A percentile compares a stretch with the other conserved stretches of the same genome.
phyloP scores from a whole-genome alignment of 2,113 vertebrate genomes.

The Ageneiosus marmoratus region DNA sequence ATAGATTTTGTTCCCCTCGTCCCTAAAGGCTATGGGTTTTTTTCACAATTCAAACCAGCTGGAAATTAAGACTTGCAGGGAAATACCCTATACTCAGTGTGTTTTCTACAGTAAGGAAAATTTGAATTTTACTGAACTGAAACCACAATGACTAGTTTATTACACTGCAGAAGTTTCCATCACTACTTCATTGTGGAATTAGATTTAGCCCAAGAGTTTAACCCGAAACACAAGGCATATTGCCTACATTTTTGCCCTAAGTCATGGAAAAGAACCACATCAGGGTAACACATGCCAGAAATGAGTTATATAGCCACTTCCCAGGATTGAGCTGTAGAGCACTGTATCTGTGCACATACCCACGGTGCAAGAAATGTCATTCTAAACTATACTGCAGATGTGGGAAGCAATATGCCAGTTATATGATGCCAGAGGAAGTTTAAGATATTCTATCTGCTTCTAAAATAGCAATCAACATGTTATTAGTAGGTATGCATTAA shows the following conservation, averaged over 20 bases:
- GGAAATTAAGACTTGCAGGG: neutral
- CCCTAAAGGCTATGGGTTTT: neutral
- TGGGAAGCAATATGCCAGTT: neutral
- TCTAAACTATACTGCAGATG: neutral
- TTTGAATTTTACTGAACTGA: neutral
- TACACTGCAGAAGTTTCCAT: constrained; percentile 20
- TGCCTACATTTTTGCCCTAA: neutral
- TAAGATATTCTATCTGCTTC: neutral
- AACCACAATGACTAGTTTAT: constrained; percentile 13
- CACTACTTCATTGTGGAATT: neutral
- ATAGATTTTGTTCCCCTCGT: neutral
- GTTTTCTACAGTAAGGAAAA: constrained; percentile 21
- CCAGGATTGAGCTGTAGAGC: neutral
- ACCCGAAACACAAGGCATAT: constrained; percentile 6
- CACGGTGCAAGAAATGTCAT: neutral
- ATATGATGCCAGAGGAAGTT: neutral
- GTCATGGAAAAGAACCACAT: constrained; percentile 25
- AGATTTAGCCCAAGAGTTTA: neutral
- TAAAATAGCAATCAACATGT: neutral
- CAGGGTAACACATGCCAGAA: constrained; percentile 11
- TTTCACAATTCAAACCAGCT: neutral
- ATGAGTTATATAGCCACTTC: neutral
- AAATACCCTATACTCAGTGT: neutral
- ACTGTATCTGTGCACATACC: neutral
- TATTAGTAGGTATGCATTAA: neutral